A percentile compares a stretch with the other conserved stretches of the same genome.
Evolutionary conservation across 2,113 vertebrate genomes (phyloP).

Genomic region (Cyphomyrus plagiostoma): DNA sequence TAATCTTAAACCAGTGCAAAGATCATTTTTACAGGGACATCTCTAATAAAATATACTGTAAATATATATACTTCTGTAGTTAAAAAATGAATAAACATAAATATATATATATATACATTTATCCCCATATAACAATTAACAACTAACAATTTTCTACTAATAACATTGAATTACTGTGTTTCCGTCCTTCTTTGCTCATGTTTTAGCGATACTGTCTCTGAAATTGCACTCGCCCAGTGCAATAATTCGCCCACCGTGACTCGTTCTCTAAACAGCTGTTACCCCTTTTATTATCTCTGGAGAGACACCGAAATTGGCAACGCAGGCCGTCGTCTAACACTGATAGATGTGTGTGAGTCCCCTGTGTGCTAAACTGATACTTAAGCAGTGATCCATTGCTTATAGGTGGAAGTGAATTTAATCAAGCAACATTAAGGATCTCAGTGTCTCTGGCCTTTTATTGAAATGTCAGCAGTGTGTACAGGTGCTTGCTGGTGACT

Average conservation of each 20-base stretch:
- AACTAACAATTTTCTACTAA: not conserved
- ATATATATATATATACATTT: not conserved
- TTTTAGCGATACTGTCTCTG: not conserved
- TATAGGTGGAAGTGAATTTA: not conserved
- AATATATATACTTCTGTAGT: not conserved
- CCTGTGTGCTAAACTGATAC: not conserved
- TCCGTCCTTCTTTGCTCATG: not conserved
- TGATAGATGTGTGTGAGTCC: not conserved
- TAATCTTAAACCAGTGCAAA: not conserved
- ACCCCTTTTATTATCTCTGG: not conserved
- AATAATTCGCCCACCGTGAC: not conserved
- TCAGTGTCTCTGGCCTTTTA: not conserved
- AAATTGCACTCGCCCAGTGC: not conserved
- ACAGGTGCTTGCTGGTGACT: not conserved
- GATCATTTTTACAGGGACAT: not conserved
- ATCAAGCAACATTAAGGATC: not conserved
- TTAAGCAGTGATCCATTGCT: slow-evolving; percentile 1
- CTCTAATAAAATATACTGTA: not conserved
- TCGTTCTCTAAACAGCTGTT: not conserved
- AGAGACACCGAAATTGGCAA: not conserved
- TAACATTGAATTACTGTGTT: not conserved
- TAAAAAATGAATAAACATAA: not conserved
- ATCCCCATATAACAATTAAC: not conserved
- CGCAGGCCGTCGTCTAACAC: not conserved
- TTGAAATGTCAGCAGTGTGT: not conserved